These are phyloP conservation scores for Glyptemys insculpta DNA, from an alignment of 2,797 vertebrate genomes.

Conservation along the genomic window DNA sequence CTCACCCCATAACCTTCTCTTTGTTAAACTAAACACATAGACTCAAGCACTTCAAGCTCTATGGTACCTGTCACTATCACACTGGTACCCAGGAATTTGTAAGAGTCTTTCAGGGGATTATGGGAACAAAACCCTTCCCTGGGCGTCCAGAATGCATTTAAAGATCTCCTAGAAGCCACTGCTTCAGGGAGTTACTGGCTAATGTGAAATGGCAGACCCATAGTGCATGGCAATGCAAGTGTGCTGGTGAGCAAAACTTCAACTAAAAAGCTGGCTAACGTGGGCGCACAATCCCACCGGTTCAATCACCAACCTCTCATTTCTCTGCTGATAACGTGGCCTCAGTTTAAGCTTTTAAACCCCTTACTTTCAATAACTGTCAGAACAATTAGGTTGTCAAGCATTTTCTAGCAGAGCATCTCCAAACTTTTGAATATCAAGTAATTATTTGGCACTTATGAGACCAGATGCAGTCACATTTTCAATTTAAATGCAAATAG, in stretches of 20 bases:
- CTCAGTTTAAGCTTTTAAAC: background rate
- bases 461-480: constrained; percentile 67
- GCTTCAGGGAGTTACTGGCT: background rate
- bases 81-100: background rate
- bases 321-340: background rate
- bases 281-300: background rate
- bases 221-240: background rate
- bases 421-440: constrained; percentile 73
- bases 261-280: background rate
- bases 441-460: constrained; percentile 74
- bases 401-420: constrained; percentile 49
- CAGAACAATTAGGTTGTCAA: constrained; percentile 72
- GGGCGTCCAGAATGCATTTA: background rate
- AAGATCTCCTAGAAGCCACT: background rate
- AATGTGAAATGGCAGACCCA: background rate
- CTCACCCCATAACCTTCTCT: background rate
- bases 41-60: no score
- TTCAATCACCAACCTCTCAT: background rate
- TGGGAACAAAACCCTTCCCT: background rate
- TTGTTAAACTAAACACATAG: background rate
- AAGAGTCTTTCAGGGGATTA: background rate
- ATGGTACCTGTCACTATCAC: background rate
- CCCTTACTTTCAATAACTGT: constrained; percentile 49
- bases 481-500: constrained; percentile 82
- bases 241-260: background rate